These are phyloP conservation scores for Gibbula magus DNA, from an alignment of 2,888 invertebrate genomes.

Conservation along the genomic window DNA sequence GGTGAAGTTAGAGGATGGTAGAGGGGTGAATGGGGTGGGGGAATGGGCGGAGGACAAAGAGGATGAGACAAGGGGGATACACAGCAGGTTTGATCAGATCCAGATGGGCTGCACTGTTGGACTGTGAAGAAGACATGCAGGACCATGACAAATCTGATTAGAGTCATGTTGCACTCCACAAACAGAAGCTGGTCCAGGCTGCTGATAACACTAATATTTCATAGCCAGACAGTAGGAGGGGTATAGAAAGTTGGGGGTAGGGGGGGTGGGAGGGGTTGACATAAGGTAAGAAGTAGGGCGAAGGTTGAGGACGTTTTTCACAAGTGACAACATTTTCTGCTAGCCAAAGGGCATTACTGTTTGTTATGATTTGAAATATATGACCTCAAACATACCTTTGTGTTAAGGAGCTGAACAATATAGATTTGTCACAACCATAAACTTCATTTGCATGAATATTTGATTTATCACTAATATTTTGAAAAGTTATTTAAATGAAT, in stretches of 20 bases:
- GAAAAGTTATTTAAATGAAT: no score
- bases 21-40: constrained; percentile 3
- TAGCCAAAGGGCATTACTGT: no score
- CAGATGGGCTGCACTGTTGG: no score
- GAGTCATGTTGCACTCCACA: neutral
- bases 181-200: neutral
- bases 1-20: neutral
- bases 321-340: no score
- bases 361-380: no score
- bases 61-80: neutral
- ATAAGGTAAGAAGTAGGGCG: no score
- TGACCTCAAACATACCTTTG: no score
- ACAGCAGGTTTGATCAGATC: neutral
- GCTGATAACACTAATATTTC: neutral
- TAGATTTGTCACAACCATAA: no score
- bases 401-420: no score
- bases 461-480: no score
- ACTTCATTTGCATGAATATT: no score
- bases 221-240: neutral
- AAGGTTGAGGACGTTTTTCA: no score
- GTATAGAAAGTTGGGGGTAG: neutral
- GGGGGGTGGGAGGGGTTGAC: neutral
- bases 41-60: constrained; percentile 1
- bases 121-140: neutral
- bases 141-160: neutral